Conservation (phyloP, 2,888 invertebrate genomes). For the Nephrotoma guestfalica region DNA sequence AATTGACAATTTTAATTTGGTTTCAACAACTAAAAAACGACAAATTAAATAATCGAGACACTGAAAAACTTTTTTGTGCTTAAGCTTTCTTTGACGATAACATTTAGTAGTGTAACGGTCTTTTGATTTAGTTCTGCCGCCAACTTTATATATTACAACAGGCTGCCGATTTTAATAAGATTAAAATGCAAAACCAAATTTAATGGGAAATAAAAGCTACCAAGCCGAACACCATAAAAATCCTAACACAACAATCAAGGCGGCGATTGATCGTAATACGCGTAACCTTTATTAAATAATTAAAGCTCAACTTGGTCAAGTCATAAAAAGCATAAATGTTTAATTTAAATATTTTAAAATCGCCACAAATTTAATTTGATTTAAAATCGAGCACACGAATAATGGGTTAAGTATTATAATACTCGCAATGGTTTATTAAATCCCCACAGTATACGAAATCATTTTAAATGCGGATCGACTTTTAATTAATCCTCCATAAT, state of each 20-base stretch:
- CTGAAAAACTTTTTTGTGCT: no score
- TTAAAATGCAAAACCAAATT: no score
- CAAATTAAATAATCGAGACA: no score
- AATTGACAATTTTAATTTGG: no score
- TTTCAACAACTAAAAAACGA: no score
- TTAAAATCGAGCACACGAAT: not conserved
- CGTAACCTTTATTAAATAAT: not conserved
- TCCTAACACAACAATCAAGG: not conserved
- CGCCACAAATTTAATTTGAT: not conserved
- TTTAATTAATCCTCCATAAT: not conserved
- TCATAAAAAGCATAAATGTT: not conserved
- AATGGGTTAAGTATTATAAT: not conserved
- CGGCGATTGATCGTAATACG: not conserved
- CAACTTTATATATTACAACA: no score
- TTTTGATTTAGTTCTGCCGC: no score
- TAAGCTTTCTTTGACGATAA: no score
- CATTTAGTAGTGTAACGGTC: no score
- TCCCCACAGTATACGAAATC: not conserved
- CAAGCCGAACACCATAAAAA: not conserved
- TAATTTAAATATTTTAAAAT: not conserved
- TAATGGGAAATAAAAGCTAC: not conserved
- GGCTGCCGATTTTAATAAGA: no score
- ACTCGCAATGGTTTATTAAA: not conserved
- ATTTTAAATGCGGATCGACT: not conserved
- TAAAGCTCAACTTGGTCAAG: not conserved